Conservation (phyloP, 2,113 vertebrate genomes). For the Scalopus aquaticus region DNA sequence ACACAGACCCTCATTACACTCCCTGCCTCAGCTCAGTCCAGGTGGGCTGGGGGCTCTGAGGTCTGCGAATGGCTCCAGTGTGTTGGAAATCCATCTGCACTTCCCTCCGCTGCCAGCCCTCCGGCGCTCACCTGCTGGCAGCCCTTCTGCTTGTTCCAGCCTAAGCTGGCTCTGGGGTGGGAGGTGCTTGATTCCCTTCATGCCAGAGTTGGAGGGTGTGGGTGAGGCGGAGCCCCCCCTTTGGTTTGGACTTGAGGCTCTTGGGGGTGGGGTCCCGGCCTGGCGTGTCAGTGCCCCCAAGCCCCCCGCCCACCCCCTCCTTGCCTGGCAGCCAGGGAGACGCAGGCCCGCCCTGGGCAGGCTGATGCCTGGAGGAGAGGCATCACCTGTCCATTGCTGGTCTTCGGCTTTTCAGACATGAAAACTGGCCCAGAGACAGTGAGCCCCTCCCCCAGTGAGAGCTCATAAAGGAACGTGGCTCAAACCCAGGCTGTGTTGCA, state of each 20-base stretch:
- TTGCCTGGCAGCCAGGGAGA: background rate
- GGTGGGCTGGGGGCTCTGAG: background rate
- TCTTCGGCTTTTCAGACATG: background rate
- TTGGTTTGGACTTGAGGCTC: background rate
- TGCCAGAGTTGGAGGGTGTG: accelerated
- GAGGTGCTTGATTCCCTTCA: accelerated
- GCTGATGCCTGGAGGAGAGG: background rate
- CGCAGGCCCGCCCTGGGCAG: no score
- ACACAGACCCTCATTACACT: accelerated
- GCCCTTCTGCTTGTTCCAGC: background rate
- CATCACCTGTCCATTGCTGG: accelerated
- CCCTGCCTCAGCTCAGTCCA: background rate
- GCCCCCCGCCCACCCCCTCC: background rate
- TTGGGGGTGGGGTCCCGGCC: background rate
- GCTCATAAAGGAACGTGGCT: background rate
- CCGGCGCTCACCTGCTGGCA: no score
- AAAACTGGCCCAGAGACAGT: background rate
- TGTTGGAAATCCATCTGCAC: background rate
- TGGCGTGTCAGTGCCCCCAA: background rate
- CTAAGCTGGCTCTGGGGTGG: background rate
- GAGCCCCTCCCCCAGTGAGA: background rate
- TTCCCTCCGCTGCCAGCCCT: background rate
- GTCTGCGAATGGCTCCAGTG: accelerated
- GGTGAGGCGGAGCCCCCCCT: background rate
- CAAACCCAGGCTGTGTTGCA: background rate